Conservation (phyloP, 2,113 vertebrate species). For the Podiceps cristatus region DNA sequence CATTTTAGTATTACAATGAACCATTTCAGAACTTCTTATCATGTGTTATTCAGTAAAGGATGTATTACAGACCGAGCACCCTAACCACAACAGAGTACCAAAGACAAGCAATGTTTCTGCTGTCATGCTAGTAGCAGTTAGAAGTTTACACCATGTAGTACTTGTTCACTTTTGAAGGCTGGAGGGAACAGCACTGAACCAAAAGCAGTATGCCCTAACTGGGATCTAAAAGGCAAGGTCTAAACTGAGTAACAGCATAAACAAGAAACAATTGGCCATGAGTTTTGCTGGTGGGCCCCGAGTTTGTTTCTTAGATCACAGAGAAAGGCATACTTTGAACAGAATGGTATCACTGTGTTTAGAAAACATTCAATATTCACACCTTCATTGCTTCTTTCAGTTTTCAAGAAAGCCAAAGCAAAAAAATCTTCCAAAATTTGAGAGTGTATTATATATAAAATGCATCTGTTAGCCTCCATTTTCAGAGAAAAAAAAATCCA, state of each 20-base stretch:
- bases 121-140: neutral
- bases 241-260: neutral
- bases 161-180: neutral
- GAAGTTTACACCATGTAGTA: neutral
- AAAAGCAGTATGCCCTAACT: neutral
- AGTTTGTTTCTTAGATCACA: neutral
- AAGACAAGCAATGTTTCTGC: neutral
- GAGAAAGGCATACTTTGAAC: neutral
- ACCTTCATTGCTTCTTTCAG: neutral
- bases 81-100: neutral
- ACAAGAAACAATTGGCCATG: neutral
- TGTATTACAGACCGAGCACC: neutral
- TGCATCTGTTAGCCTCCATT: neutral
- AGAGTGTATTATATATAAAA: neutral
- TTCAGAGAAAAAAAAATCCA: neutral
- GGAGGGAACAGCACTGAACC: neutral
- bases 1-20: neutral
- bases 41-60: neutral
- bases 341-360: neutral
- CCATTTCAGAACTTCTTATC: neutral
- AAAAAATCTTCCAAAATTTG: neutral
- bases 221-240: neutral
- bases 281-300: neutral
- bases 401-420: neutral
- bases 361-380: neutral